Evolutionary conservation across 2,888 invertebrate species (phyloP), one percentile per base, ranked within the genome.

Genomic region (Ligdia adustata): DNA sequence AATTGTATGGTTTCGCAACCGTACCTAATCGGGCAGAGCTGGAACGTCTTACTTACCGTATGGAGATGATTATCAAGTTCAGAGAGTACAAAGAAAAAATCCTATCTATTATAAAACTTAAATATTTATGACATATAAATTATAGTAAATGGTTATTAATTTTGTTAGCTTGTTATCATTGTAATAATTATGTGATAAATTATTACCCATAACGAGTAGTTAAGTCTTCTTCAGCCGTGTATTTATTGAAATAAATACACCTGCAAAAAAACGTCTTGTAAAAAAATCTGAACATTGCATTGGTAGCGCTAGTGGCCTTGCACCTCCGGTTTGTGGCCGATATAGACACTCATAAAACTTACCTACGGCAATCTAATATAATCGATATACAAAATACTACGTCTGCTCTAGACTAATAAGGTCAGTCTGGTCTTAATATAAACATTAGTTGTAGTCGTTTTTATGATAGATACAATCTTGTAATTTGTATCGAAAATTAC

Each of bases 291-390:
- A 41, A 41, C 28, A 15, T 22, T 9, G 37, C 43, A 52, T 52
- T 49, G 43, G 44, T 41, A n/a, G n/a, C n/a, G n/a, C n/a, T n/a
- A 44, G 29, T 15, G 44, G 44, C 55, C 52, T 56, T 50, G 55
- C 50, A 48, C 39, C 41, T 42, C 34, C 24, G 35, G 15, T 50
- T 55, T 41, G 42, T 45, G 39, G 41, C 12, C 44, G 18, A 50
- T 42, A 28, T 34, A 50, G 43, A 51, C 45, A 47, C 41, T 51
- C 34, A 32, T 46, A 35, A 46, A 51, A 46, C 38, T 50, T 49
- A 45, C 42, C 45, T 43, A 51, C 35, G 37, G 41, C 44, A 44
- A 53, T 52, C 52, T 37, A 44, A 41, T n/a, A 49, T 44, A 38
- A 52, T 50, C 40, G 41, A 41, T 38, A 47, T 37, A 45, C 24